These are phyloP conservation scores for Dinothrombium tinctorium DNA, from an alignment of 1,140 invertebrate species.

Conservation along the genomic window DNA sequence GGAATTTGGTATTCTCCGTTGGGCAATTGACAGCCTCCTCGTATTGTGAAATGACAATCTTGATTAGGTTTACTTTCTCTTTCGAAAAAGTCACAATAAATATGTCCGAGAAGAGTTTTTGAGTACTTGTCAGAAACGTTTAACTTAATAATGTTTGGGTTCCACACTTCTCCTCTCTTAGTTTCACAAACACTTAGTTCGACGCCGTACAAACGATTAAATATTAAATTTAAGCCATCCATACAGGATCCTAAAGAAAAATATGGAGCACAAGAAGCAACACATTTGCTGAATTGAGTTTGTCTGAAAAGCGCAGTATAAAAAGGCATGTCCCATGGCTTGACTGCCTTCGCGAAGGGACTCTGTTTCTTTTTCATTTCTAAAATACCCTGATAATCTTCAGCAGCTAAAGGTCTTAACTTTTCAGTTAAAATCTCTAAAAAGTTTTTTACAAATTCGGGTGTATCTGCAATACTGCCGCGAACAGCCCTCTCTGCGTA, in stretches of 20 bases:
- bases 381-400: conserved; percentile 38
- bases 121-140: conserved; percentile 40
- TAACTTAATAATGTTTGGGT: conserved; percentile 63
- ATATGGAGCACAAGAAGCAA: conserved; percentile 48
- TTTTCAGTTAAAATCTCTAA: conserved; percentile 46
- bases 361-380: conserved; percentile 38
- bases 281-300: conserved; percentile 16
- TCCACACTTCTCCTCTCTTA: conserved; percentile 55
- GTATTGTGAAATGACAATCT: conserved; percentile 96
- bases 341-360: conserved; percentile 23
- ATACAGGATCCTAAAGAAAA: conserved; percentile 85
- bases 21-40: conserved; percentile 52
- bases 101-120: conserved; percentile 59
- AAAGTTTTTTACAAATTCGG: conserved; percentile 51
- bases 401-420: conserved; percentile 16
- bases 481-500: conserved; percentile 68
- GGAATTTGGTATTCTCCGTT: conserved; percentile 32
- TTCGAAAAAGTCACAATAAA: conserved; percentile 94
- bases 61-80: conserved; percentile 69
- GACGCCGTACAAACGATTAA: conserved; percentile 53
- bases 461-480: conserved; percentile 56
- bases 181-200: conserved; percentile 41
- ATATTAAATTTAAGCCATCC: conserved; percentile 73
- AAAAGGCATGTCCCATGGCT: conserved; percentile 64
- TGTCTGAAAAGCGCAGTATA: conserved; percentile 18